These are phyloP conservation scores for Drosophila saltans DNA, from an alignment of 1,140 invertebrate species.

Conservation along the genomic window DNA sequence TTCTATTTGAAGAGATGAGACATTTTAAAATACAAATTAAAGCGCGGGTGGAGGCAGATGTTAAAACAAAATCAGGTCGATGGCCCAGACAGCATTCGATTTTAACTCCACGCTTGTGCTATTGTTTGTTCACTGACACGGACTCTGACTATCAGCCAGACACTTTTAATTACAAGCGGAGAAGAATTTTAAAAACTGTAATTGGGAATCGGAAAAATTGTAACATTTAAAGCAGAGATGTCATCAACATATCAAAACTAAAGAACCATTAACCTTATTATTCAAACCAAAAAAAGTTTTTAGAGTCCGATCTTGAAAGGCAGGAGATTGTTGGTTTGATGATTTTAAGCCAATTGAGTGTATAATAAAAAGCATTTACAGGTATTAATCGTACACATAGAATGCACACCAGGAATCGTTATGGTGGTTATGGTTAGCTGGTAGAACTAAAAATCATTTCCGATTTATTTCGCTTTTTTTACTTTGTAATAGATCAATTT, in stretches of 20 bases:
- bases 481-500: too few relatives aligned
- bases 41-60: constrained; percentile 37
- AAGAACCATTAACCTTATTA: background rate
- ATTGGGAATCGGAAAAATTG: constrained; percentile 19
- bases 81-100: constrained; percentile 51
- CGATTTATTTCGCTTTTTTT: too few relatives aligned
- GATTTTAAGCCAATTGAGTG: too few relatives aligned
- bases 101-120: constrained; percentile 21
- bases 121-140: constrained; percentile 37
- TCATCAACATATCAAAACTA: background rate
- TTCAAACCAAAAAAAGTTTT: too few relatives aligned
- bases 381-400: too few relatives aligned
- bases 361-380: too few relatives aligned
- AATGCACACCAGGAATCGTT: too few relatives aligned
- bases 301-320: too few relatives aligned
- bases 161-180: constrained; percentile 51
- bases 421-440: too few relatives aligned
- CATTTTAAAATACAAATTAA: constrained; percentile 51
- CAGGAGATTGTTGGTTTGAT: too few relatives aligned
- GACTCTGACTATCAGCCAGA: constrained; percentile 57
- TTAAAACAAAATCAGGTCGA: constrained; percentile 29
- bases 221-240: constrained; percentile 11
- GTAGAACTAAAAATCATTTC: too few relatives aligned
- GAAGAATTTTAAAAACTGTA: constrained; percentile 12
- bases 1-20: constrained; percentile 41